Evolutionary conservation across 2,113 vertebrate genomes (phyloP).

Genomic region (Sminthopsis crassicaudata): DNA sequence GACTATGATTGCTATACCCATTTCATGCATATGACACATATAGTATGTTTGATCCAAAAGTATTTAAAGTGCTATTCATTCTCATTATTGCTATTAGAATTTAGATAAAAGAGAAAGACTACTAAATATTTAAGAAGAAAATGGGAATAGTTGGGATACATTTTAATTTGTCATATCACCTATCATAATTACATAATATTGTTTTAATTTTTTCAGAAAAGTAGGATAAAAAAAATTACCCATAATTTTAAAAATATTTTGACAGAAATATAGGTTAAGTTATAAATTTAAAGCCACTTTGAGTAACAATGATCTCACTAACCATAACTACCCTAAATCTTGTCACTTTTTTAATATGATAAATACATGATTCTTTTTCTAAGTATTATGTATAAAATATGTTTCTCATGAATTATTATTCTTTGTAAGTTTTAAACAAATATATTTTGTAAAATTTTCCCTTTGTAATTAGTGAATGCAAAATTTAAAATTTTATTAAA

Average conservation of each 20-base stretch:
- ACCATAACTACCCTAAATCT: background rate
- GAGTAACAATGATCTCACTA: background rate
- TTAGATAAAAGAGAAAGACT: slow-evolving; percentile 21
- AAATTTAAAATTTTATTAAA: background rate
- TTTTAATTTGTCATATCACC: slow-evolving; percentile 40
- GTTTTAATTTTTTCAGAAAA: background rate
- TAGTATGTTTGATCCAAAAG: background rate
- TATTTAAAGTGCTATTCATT: background rate
- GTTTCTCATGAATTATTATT: slow-evolving; percentile 32
- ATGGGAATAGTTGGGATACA: background rate
- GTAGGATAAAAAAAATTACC: slow-evolving; percentile 22
- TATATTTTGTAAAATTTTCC: slow-evolving; percentile 4
- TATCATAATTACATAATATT: background rate
- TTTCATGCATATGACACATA: background rate
- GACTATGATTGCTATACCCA: background rate
- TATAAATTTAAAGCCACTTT: background rate
- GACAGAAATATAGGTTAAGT: slow-evolving; percentile 10
- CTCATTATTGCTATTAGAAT: slow-evolving; percentile 6
- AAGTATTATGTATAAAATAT: background rate
- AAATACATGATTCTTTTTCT: background rate
- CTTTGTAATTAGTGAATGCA: slow-evolving; percentile 27
- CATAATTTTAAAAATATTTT: slow-evolving; percentile 17
- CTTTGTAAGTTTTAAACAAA: background rate
- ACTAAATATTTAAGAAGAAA: slow-evolving; percentile 37
- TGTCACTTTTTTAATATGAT: slow-evolving; percentile 7